Base-by-base conservation (phyloP, 2,888 invertebrate genomes). In the Cordylochernes scorpioides region DNA sequence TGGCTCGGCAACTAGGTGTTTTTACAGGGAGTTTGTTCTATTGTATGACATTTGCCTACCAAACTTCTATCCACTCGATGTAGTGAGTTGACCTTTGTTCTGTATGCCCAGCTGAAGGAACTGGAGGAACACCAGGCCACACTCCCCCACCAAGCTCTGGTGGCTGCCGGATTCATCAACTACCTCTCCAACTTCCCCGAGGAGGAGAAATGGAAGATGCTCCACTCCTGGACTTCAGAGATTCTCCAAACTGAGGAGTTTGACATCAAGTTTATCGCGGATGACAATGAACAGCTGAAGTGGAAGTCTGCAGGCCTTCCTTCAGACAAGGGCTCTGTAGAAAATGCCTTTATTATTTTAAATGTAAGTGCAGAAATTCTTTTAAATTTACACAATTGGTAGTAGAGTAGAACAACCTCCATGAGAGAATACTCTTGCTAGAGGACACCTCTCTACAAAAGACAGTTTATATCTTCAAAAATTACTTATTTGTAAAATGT, bases 301-400 rank as follows among this genome's bases (percentile, higher is more conserved):
- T 86, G 84, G 82, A 71, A 73, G 47, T 64, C 69, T 1, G 72
- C 78, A 46, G 80, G 82, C 0, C 55, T 86, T 5, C 71, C 80
- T 0, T 64, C 68, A 1, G 77, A 78, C 51, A 63, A 63, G 32
- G 58, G 73, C 7, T 72, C 74, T 4, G 55, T 72, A 28, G 74
- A 80, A 53, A 82, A 80, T 52, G 77, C 72, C 5, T 61, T 74
- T 9, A 63, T 73, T 25, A 66, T 78, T 37, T 60, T 70, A 41
- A 67, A 72, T 59, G 73, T 71, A 50, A 40, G 38, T 10, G 15
- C n/a, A n/a, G 8, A 9, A 19, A 19, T 19, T 19, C 8, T 9
- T 19, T 19, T 19, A 34, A 30, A 34, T 27, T 32, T 24, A 25
- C 14, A 24, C 17, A 17, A 22, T 25, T 22, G 24, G 35, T 19